Conservation (phyloP, 2,113 vertebrate species). For the Platysternon megacephalum region DNA sequence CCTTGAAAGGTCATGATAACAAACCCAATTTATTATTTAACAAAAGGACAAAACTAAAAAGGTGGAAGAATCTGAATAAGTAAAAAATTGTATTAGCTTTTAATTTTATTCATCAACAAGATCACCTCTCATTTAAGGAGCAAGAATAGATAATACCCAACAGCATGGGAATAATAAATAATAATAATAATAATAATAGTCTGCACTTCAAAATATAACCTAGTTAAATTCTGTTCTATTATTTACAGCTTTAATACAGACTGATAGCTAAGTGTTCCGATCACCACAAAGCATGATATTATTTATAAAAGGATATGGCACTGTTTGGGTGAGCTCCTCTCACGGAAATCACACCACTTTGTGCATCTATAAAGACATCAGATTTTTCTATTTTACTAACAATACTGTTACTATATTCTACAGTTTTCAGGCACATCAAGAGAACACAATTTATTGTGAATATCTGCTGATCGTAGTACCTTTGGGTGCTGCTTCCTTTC, state of each 20-base stretch:
- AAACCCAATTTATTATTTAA: constrained; percentile 59
- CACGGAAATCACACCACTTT: constrained; percentile 34
- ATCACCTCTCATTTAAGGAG: constrained; percentile 16
- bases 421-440: constrained; percentile 47
- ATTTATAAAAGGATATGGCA: constrained; percentile 50
- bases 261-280: constrained; percentile 36
- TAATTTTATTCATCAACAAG: constrained; percentile 56
- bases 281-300: constrained; percentile 18
- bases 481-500: background rate
- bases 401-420: constrained; percentile 43
- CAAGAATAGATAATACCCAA: background rate
- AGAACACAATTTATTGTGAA: constrained; percentile 46
- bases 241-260: constrained; percentile 53
- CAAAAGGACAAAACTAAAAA: constrained; percentile 38
- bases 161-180: background rate
- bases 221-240: constrained; percentile 37
- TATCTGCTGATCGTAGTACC: constrained; percentile 4
- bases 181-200: background rate
- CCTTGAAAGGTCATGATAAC: constrained; percentile 55
- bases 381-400: constrained; percentile 63
- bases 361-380: constrained; percentile 48
- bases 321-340: constrained; percentile 34
- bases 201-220: constrained; percentile 37
- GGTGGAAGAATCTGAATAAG: constrained; percentile 1
- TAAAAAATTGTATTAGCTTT: constrained; percentile 38